phyloP scores from a whole-genome alignment of 2,888 invertebrate species.

The Microplitis manilae region DNA sequence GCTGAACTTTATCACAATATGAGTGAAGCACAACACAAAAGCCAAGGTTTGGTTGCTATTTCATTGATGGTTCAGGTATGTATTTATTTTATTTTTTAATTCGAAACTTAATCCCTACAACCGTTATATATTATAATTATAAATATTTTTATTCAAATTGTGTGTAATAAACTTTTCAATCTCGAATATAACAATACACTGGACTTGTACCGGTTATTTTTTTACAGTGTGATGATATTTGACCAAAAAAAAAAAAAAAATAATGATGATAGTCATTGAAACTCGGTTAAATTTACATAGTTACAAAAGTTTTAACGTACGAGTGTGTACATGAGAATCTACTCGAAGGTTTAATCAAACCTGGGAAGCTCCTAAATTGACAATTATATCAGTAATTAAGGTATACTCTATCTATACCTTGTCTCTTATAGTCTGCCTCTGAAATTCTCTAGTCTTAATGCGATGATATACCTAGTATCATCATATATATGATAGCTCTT shows the following conservation, averaged over 20 bases:
- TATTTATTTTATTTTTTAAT: slow-evolving; percentile 24
- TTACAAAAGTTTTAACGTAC: not conserved
- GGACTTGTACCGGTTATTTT: no score
- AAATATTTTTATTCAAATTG: no score
- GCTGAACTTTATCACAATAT: slow-evolving; percentile 97
- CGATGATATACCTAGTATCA: slow-evolving; percentile 7
- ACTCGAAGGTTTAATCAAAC: slow-evolving; percentile 52
- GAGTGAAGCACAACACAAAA: slow-evolving; percentile 95
- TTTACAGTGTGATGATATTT: no score
- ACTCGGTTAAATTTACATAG: not conserved
- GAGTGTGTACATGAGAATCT: not conserved
- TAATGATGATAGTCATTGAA: not conserved
- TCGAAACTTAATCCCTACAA: no score
- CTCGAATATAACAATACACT: no score
- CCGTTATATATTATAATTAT: no score
- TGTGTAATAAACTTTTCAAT: no score
- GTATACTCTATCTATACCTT: slow-evolving; percentile 40
- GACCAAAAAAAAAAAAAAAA: not conserved
- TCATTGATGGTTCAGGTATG: slow-evolving; percentile 95
- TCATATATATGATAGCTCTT: slow-evolving; percentile 7
- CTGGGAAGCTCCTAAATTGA: slow-evolving; percentile 56
- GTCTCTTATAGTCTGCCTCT: slow-evolving; percentile 17
- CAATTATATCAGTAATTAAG: slow-evolving; percentile 58
- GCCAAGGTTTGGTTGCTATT: slow-evolving; percentile 96
- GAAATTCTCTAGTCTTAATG: slow-evolving; percentile 15